Evolutionary conservation across 2,113 vertebrate genomes (phyloP), one percentile per base, ranked within the genome.

Genomic region (Asarcornis scutulata): DNA sequence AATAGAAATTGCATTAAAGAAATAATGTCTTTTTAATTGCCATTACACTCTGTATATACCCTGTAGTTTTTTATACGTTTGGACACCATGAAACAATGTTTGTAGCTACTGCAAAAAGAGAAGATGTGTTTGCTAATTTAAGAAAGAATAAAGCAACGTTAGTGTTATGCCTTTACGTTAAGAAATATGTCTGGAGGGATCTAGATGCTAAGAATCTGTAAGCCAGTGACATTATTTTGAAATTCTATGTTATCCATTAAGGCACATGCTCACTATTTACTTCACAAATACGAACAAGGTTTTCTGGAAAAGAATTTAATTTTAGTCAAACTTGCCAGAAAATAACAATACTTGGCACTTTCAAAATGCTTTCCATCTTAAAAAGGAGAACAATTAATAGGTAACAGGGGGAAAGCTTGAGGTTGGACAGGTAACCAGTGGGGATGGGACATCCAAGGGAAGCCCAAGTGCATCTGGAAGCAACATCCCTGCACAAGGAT

Each of bases 21-120:
- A 95, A 50, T 92, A 88, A 90, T 34, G 36, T 46, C 79, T 90
- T 86, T 96, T 81, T 55, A 88, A 86, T 73, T 88, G 80, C 76
- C 88, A 88, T 94, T 76, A 78, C 36, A 55, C 26, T 73, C 2
- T 83, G 7, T 55, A 63, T 34, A 52, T 38, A 78, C 68, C 59
- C 79, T 55, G 25, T 53, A 79, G 82, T 42, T 96, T 92, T 67
- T 75, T 36, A 59, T 74, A 50, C 31, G 91, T 88, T 77, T 71
- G 53, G 82, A 78, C 36, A 71, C 93, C 7, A 7, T 52, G 67
- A 93, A 95, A 95, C 79, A 74, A 80, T 85, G 53, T 59, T 89
- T 83, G 53, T 64, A 88, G 91, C 74, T 46, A 67, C 86, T 77
- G 86, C 63, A 84, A 7, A 44, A 83, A 23, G 14, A 87, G 78